phyloP scores from a whole-genome alignment of 2,113 vertebrate species.

The Psittacus erithacus region DNA sequence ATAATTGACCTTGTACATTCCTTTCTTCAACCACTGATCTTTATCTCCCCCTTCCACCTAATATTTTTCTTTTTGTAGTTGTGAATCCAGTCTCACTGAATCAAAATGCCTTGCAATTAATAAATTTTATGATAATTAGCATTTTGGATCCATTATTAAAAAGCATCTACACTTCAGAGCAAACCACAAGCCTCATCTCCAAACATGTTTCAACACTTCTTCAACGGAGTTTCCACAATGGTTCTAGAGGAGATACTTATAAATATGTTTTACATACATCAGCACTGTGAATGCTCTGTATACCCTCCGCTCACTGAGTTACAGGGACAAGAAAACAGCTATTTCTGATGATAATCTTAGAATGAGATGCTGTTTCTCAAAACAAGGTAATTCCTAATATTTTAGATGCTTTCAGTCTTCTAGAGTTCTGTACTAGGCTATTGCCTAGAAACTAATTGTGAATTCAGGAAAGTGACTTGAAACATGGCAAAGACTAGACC shows the following conservation, averaged over 20 bases:
- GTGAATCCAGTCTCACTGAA: background rate
- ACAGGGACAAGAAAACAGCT: background rate
- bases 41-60: background rate
- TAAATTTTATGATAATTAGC: background rate
- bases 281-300: background rate
- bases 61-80: background rate
- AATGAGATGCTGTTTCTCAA: background rate
- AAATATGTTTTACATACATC: background rate
- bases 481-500: background rate
- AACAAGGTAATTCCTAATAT: background rate
- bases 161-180: background rate
- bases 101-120: background rate
- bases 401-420: background rate
- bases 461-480: background rate
- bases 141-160: background rate
- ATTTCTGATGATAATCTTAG: background rate
- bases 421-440: background rate
- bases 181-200: background rate
- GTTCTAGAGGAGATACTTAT: background rate
- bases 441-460: background rate
- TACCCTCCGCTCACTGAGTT: background rate
- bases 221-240: background rate
- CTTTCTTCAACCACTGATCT: background rate
- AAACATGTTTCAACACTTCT: background rate
- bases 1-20: background rate